phyloP scores from a whole-genome alignment of 2,888 invertebrate genomes.

The Dicyrtomina minuta region DNA sequence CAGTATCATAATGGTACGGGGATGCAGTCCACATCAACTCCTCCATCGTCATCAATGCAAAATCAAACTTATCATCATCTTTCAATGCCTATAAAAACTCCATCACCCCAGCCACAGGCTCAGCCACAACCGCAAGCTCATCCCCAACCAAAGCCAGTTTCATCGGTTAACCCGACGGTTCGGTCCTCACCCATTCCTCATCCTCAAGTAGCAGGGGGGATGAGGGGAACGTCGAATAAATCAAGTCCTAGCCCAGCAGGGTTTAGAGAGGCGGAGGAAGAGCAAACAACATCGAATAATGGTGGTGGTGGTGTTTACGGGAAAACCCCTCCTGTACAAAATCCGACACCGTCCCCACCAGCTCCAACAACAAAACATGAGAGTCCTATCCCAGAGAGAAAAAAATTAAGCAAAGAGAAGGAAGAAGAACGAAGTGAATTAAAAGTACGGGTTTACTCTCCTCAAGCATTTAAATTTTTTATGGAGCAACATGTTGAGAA shows the following conservation, averaged over 20 bases:
- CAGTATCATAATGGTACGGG: not conserved
- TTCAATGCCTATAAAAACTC: not conserved
- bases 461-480: conserved; percentile 97
- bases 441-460: conserved; percentile 83
- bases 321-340: not conserved
- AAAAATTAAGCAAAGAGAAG: conserved; percentile 83
- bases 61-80: not conserved
- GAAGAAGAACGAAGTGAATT: conserved; percentile 81
- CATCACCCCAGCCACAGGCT: conserved; percentile 16
- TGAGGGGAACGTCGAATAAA: no score
- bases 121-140: not conserved
- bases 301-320: no score
- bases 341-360: conserved; percentile 58
- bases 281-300: no score
- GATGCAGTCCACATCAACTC: conserved; percentile 4
- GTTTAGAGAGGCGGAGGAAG: no score
- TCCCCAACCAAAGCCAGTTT: not conserved
- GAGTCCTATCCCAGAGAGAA: conserved; percentile 91
- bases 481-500: conserved; percentile 99
- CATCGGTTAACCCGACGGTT: not conserved
- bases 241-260: no score
- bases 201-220: no score
- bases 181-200: not conserved
- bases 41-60: not conserved
- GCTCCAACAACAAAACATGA: conserved; percentile 89